These are phyloP conservation scores for Serranus cabrilla DNA, from an alignment of 2,797 vertebrate species.

Conservation along the genomic window DNA sequence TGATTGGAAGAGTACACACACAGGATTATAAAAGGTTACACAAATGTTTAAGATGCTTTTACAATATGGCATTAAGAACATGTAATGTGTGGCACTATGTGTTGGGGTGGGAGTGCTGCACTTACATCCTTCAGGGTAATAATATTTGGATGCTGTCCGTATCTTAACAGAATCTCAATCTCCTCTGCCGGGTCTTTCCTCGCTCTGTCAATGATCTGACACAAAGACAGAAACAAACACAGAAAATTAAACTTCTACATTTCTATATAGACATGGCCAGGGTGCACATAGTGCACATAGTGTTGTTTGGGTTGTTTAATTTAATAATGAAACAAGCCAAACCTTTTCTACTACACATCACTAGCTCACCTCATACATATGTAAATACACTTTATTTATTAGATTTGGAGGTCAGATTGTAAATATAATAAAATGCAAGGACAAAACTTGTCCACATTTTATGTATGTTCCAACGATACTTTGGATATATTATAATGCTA, in stretches of 20 bases:
- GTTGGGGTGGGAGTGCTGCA: slow-evolving; percentile 29
- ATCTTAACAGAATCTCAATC: slow-evolving; percentile 96
- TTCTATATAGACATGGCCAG: background rate
- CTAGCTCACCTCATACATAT: background rate
- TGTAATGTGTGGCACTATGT: background rate
- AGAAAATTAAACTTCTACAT: background rate
- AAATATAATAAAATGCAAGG: background rate
- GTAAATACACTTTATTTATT: background rate
- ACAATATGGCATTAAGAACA: too few relatives aligned
- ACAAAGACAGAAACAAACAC: slow-evolving; percentile 26
- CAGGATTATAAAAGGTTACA: background rate
- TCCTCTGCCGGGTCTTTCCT: slow-evolving; percentile 97
- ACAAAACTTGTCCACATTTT: background rate
- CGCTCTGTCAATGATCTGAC: slow-evolving; percentile 94
- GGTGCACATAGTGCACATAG: background rate
- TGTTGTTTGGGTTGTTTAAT: background rate
- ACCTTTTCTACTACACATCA: background rate
- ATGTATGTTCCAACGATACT: background rate
- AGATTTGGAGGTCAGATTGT: background rate
- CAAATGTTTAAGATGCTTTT: background rate
- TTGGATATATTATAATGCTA: background rate
- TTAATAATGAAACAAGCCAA: background rate
- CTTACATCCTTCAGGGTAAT: slow-evolving; percentile 96
- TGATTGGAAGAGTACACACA: slow-evolving; percentile 59
- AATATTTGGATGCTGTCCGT: slow-evolving; percentile 97